A percentile compares a stretch with the other conserved stretches of the same genome.
Evolutionary conservation across 37 sponge, comb jelly and placozoan species (phyloP).

Genomic region (Petrosia ficiformis): DNA sequence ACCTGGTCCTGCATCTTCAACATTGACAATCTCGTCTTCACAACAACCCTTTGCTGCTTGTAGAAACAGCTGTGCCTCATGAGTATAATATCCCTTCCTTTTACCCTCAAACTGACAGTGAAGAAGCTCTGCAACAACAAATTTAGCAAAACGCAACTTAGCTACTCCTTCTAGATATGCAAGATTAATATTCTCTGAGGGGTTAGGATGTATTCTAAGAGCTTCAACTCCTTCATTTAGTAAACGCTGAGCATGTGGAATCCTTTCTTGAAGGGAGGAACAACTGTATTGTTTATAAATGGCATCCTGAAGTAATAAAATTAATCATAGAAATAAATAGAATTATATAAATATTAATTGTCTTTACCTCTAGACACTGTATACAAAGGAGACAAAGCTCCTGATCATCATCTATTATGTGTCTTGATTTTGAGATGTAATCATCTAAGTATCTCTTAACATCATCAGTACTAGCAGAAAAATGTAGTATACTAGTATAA

Average conservation of each 20-base stretch:
- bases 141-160: conserved; percentile 41
- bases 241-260: not conserved
- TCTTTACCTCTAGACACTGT: conserved; percentile 65
- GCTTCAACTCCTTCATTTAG: conserved; percentile 3
- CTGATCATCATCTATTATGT: conserved; percentile 20
- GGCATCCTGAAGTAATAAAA: conserved; percentile 39
- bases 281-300: conserved; percentile 14
- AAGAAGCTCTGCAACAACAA: conserved; percentile 39
- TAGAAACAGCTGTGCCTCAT: not conserved
- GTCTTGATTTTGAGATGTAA: conserved; percentile 30
- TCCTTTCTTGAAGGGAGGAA: not conserved
- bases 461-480: conserved; percentile 11
- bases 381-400: conserved; percentile 27
- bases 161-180: conserved; percentile 51
- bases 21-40: conserved; percentile 5
- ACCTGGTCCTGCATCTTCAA: conserved; percentile 14
- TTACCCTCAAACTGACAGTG: not conserved
- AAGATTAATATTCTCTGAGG: not conserved
- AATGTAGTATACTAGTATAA: not conserved
- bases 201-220: not conserved
- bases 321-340: not conserved
- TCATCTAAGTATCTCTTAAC: conserved; percentile 36
- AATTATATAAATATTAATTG: not conserved
- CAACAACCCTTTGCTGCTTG: conserved; percentile 13
- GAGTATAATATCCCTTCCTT: not conserved